A percentile compares a stretch with the other conserved stretches of the same genome.
phyloP scores from a whole-genome alignment of 2,113 vertebrate genomes.

The Falco punctatus region DNA sequence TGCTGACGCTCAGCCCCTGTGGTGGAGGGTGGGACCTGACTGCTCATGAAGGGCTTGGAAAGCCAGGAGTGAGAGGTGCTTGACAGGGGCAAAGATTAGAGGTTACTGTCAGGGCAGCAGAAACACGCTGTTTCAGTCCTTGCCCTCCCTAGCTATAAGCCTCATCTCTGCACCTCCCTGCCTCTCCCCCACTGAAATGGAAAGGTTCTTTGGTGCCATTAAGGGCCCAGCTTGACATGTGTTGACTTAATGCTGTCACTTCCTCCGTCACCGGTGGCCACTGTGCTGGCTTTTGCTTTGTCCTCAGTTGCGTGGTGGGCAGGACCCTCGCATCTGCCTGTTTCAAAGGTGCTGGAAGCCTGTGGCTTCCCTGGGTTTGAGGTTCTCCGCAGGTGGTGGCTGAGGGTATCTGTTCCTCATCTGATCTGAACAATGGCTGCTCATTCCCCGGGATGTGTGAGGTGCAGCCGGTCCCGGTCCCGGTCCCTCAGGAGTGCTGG shows the following conservation, averaged over 20 bases:
- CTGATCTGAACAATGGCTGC: background rate
- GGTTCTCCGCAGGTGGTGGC: background rate
- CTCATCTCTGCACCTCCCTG: background rate
- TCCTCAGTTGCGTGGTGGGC: background rate
- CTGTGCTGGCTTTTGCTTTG: background rate
- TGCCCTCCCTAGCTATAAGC: background rate
- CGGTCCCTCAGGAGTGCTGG: background rate
- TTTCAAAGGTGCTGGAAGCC: background rate
- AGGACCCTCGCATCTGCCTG: rapidly evolving
- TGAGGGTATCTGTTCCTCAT: background rate
- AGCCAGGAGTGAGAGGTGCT: background rate
- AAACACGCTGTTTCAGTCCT: background rate
- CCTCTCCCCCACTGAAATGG: background rate
- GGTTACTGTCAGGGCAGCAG: background rate
- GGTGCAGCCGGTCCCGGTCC: background rate
- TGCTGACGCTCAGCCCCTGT: rapidly evolving
- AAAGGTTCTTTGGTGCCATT: too few relatives aligned
- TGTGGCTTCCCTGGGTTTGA: background rate
- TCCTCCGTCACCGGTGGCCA: rapidly evolving
- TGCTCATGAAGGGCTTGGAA: background rate
- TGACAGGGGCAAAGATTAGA: background rate
- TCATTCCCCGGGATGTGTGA: rapidly evolving
- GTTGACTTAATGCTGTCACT: background rate
- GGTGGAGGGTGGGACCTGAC: background rate
- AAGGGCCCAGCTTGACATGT: background rate